phyloP scores from a whole-genome alignment of 2,113 vertebrate genomes.

The Panthera leo region DNA sequence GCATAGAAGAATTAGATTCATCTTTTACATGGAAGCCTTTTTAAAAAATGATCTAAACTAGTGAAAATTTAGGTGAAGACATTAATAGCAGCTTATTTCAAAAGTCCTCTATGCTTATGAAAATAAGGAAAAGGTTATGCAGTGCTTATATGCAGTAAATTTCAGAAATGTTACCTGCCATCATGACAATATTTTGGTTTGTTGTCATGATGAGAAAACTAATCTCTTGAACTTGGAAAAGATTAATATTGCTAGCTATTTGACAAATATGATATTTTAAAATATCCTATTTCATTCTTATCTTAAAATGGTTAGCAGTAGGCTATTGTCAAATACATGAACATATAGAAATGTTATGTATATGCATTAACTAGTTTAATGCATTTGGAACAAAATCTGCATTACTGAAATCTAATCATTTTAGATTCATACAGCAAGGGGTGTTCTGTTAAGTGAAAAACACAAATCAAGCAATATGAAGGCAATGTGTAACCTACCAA shows the following conservation, averaged over 20 bases:
- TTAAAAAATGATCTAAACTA: background rate
- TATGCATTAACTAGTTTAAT: conserved; percentile 46
- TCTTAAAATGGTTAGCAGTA: conserved; percentile 51
- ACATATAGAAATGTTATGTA: conserved; percentile 35
- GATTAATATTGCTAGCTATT: background rate
- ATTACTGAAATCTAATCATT: conserved; percentile 61
- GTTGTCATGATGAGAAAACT: conserved; percentile 4
- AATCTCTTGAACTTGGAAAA: conserved; percentile 12
- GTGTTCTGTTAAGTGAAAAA: conserved; percentile 66
- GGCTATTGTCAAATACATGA: background rate
- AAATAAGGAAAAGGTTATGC: background rate
- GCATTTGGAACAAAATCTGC: conserved; percentile 64
- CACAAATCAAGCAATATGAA: conserved; percentile 70
- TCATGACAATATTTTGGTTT: conserved; percentile 38
- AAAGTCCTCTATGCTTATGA: background rate
- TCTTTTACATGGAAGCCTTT: background rate
- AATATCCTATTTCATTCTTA: conserved; percentile 56
- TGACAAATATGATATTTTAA: conserved; percentile 47
- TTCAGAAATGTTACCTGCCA: background rate
- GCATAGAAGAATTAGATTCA: background rate
- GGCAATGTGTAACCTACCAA: conserved; percentile 78
- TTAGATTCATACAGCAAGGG: conserved; percentile 43
- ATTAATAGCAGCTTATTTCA: background rate
- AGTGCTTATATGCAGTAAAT: background rate
- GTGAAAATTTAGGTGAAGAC: background rate